Conservation (phyloP, 2,888 invertebrate genomes). For the Exocentrus adspersus region DNA sequence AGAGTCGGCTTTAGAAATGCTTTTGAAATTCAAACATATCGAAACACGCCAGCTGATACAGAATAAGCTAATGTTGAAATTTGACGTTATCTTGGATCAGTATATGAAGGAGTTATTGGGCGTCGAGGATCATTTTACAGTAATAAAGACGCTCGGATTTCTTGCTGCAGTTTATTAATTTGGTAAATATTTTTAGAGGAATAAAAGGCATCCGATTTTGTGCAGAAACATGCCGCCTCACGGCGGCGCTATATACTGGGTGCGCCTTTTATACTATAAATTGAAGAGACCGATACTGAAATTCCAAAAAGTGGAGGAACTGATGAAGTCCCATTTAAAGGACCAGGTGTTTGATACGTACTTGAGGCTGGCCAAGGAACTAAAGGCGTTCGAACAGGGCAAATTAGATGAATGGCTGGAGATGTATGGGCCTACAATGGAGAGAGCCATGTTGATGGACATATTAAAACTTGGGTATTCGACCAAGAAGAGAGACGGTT, state of each 20-base stretch:
- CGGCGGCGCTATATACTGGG: conserved; percentile 90
- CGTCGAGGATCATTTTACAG: conserved; percentile 77
- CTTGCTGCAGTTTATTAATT: too few species aligned
- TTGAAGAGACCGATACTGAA: conserved; percentile 83
- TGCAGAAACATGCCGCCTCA: conserved; percentile 80
- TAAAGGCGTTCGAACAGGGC: conserved; percentile 71
- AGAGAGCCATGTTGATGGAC: conserved; percentile 75
- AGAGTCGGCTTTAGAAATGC: conserved; percentile 82
- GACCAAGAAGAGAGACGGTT: background rate
- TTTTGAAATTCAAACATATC: conserved; percentile 82
- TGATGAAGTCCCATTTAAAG: conserved; percentile 78
- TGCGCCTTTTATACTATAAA: conserved; percentile 78
- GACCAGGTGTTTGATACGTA: conserved; percentile 83
- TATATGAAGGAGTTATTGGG: conserved; percentile 84
- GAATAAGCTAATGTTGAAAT: conserved; percentile 80
- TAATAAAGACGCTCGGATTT: conserved; percentile 55
- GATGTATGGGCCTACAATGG: conserved; percentile 71
- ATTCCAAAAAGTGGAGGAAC: conserved; percentile 80
- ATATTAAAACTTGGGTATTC: conserved; percentile 67
- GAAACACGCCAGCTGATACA: conserved; percentile 80
- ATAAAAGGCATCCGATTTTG: conserved; percentile 73
- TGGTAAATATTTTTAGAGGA: conserved; percentile 65
- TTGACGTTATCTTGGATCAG: conserved; percentile 85
- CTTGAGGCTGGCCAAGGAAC: conserved; percentile 75
- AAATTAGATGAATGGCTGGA: conserved; percentile 77